Base-by-base conservation (phyloP, 2,888 invertebrate genomes). In the Scaptomyza parva region DNA sequence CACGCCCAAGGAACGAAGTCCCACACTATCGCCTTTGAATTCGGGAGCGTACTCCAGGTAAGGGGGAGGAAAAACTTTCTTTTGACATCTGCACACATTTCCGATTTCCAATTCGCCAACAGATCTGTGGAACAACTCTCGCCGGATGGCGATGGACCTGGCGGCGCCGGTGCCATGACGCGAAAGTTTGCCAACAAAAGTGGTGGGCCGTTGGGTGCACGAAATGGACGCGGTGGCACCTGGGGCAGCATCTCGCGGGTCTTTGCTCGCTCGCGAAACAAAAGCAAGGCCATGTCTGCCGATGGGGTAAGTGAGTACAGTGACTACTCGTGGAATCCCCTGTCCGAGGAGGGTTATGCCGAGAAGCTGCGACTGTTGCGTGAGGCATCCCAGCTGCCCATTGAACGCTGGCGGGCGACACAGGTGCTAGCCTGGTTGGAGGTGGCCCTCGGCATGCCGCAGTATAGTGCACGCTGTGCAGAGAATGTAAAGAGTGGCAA, bases 401-500 rank as follows among this genome's bases (percentile, higher is more conserved):
- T 98, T 92, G 96, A 97, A 66, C 93, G 97, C 88, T 98, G 98
- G 98, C 94, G 97, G 62, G 97, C 98, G 12, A 96, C 97, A 0
- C 97, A 97, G 66, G 97, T 98, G 55, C 94, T 98, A 39, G 97
- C 98, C 1, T 98, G 98, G 98, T 93, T 98, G 51, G 98, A 98
- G 91, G 95, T 98, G 28, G 97, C 97, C 0, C 93, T 98, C 6
- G 97, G 97, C 53, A 98, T 98, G 98, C 97, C 97, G 0, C 97
- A 97, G 88, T 98, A 98, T 85, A 97, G 97, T 2, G 94, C 96
- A 20, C 94, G 96, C 44, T 97, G 98, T 87, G 96, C 97, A 18
- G 97, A 98, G 90, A 98, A 98, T 91, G 96, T 98, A 71, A 98
- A 98, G 91, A 98, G 97, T 90, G 98, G 98, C 84, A 98, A 97